Conservation (phyloP, 92 coral and sea anemone genomes). For the Zoanthus sociatus region DNA sequence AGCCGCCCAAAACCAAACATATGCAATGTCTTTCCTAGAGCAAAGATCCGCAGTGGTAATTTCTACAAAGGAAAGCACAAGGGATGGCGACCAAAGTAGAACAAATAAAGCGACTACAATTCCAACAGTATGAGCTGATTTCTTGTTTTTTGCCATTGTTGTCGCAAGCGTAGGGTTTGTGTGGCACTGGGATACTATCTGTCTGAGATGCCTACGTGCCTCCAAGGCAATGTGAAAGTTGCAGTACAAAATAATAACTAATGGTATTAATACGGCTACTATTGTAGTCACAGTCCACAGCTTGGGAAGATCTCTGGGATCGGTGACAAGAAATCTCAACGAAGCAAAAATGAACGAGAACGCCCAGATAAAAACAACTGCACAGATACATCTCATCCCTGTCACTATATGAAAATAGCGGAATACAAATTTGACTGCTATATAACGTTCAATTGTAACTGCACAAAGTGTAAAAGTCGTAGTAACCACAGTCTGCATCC, state of each 20-base stretch:
- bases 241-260: slow-evolving; percentile 69
- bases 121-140: slow-evolving; percentile 79
- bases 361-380: slow-evolving; percentile 62
- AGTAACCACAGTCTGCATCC: slow-evolving; percentile 80
- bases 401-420: slow-evolving; percentile 61
- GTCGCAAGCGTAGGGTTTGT: slow-evolving; percentile 56
- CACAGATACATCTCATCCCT: slow-evolving; percentile 33
- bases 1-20: slow-evolving; percentile 84
- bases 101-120: slow-evolving; percentile 74
- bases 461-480: slow-evolving; percentile 81
- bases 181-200: slow-evolving; percentile 60
- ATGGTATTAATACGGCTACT: slow-evolving; percentile 61
- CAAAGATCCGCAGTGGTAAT: slow-evolving; percentile 60
- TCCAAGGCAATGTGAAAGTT: slow-evolving; percentile 66
- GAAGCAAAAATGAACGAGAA: slow-evolving; percentile 70
- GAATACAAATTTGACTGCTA: slow-evolving; percentile 67
- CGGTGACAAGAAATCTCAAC: slow-evolving; percentile 54
- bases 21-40: slow-evolving; percentile 53
- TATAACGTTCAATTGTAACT: slow-evolving; percentile 77
- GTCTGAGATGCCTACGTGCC: slow-evolving; percentile 62
- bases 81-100: slow-evolving; percentile 74
- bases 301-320: slow-evolving; percentile 53
- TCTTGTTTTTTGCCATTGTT: slow-evolving; percentile 65
- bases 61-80: slow-evolving; percentile 70
- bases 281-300: slow-evolving; percentile 76